These are phyloP conservation scores for Tokudaia muenninki DNA, from an alignment of 2,797 vertebrate species.

Conservation along the genomic window DNA sequence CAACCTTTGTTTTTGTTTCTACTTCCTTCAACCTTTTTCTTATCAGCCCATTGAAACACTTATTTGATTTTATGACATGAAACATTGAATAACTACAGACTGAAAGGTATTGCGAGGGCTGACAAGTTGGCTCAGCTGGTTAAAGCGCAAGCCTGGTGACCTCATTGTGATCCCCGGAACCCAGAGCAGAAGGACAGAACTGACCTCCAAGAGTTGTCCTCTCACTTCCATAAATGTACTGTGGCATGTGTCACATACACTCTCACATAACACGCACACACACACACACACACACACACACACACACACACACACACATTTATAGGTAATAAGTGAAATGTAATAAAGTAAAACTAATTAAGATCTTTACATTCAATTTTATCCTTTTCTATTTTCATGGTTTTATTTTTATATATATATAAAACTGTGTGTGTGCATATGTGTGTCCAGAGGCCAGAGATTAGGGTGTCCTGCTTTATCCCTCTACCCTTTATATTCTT, in stretches of 20 bases:
- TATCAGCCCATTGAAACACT: background rate
- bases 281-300: background rate
- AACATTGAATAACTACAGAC: background rate
- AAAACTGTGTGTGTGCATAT: background rate
- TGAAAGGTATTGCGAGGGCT: background rate
- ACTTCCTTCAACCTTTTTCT: background rate
- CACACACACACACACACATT: fast-evolving
- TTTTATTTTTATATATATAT: background rate
- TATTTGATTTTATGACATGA: background rate
- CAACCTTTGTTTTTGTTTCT: background rate
- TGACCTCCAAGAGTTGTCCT: background rate
- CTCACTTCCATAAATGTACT: background rate
- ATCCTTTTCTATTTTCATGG: background rate
- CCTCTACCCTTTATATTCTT: background rate
- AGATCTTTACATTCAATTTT: background rate
- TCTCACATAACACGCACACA: background rate
- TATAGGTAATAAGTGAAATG: background rate
- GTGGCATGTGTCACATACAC: background rate
- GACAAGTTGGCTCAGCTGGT: background rate
- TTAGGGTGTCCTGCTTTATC: background rate
- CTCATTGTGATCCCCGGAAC: background rate
- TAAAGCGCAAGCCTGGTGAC: background rate
- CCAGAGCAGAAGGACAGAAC: background rate
- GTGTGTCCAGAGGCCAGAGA: background rate
- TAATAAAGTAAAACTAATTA: background rate